A percentile compares a stretch with the other conserved stretches of the same genome.
These are phyloP conservation scores for Andrena praecox DNA, from an alignment of 2,888 invertebrate species.

Conservation along the genomic window DNA sequence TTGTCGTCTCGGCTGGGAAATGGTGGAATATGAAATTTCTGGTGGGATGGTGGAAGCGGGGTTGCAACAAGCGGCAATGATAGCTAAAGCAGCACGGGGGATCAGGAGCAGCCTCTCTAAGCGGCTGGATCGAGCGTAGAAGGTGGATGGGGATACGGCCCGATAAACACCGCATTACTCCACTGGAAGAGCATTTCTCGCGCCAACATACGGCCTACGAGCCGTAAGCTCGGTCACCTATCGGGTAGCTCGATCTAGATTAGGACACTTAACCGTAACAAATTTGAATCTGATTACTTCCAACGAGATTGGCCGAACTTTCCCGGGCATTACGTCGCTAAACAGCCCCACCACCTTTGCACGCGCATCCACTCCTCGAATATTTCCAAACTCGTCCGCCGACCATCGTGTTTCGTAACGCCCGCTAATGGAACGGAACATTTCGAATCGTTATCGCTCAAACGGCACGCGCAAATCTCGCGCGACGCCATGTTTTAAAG, in stretches of 20 bases:
- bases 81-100: constrained; percentile 74
- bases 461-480: background rate
- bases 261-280: constrained; percentile 67
- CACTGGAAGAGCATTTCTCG: constrained; percentile 79
- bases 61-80: constrained; percentile 74
- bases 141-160: constrained; percentile 79
- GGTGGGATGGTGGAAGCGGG: constrained; percentile 56
- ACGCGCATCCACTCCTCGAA: background rate
- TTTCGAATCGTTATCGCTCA: background rate
- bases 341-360: constrained; percentile 39
- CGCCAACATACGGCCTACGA: constrained; percentile 72
- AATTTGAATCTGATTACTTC: constrained; percentile 66
- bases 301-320: constrained; percentile 60
- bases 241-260: constrained; percentile 74
- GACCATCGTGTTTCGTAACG: background rate
- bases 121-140: constrained; percentile 74
- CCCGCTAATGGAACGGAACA: background rate
- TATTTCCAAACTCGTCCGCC: background rate
- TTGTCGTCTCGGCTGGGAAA: background rate
- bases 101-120: constrained; percentile 78
- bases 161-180: constrained; percentile 83
- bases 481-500: background rate
- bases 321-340: constrained; percentile 61
- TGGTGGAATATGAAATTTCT: constrained; percentile 42
- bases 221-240: constrained; percentile 77